Evolutionary conservation across 2,797 vertebrate genomes (phyloP), one percentile per base, ranked within the genome.

Genomic region (Pelodytes ibericus): DNA sequence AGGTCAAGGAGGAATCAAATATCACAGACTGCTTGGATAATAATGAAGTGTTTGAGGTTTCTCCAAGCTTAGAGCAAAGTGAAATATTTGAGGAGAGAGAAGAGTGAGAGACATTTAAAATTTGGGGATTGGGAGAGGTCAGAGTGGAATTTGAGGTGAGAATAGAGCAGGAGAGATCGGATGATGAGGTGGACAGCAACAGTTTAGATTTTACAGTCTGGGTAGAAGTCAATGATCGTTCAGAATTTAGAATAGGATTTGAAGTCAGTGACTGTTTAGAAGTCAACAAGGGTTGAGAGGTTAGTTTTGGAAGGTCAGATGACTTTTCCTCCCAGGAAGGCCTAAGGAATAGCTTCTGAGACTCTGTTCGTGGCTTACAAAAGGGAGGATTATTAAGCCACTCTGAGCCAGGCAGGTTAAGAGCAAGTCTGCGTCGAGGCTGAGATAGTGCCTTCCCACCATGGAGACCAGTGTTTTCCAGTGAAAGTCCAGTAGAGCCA

Each of bases 341-440:
- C 24, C 31, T 18, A 24, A 79, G 71, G 5, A 47, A 68, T 13
- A 31, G 25, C 30, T 58, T 68, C 27, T 26, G 26, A 39, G 75
- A 13, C 11, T 61, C 10, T 9, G 31, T 60, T 8, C 20, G 6
- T 9, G 59, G n/a, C 11, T 20, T 53, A 47, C 7, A 9, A 3
- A 27, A 6, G 29, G 65, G 2, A 33, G 56, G 2, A 39, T 25
- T 41, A 11, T 9, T 60, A 10, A 56, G 29, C 25, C 15, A 49
- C 41, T 63, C 39, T 53, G 57, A 53, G 18, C 76, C 76, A 62
- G 76, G 76, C 47, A 79, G 67, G 13, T 71, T 79, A 30, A 79
- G 27, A 18, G 76, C 76, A 29, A 79, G 76, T 73, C 56, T 79
- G 31, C 63, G 25, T 1, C 75, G 70, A 62, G 76, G 56, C 4